phyloP scores from a whole-genome alignment of 2,888 invertebrate species.

The Omphaloscelis lunosa region DNA sequence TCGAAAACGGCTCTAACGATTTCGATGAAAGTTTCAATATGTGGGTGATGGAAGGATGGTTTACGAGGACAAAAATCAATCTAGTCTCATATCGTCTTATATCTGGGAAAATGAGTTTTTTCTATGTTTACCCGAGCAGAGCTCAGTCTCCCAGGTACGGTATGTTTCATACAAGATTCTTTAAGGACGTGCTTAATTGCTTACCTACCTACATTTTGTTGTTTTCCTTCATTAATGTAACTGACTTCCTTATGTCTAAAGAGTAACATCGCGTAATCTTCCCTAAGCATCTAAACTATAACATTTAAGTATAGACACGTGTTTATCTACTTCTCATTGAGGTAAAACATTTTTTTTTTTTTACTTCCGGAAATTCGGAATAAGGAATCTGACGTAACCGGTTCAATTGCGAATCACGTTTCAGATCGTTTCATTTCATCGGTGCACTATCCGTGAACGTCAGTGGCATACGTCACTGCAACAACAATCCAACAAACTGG shows the following conservation, averaged over 20 bases:
- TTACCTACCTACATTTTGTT: not conserved
- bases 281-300: slow-evolving; percentile 38
- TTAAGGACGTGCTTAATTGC: slow-evolving; percentile 6
- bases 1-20: too few relatives aligned
- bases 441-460: slow-evolving; percentile 16
- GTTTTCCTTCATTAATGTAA: slow-evolving; percentile 34
- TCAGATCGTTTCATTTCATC: slow-evolving; percentile 20
- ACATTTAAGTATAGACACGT: slow-evolving; percentile 22
- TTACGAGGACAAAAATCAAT: too few relatives aligned
- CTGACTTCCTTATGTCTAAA: slow-evolving; percentile 45
- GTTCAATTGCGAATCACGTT: slow-evolving; percentile 17
- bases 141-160: not conserved
- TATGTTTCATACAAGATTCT: slow-evolving; percentile 10
- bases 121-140: too few relatives aligned
- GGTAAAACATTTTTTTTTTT: slow-evolving; percentile 9
- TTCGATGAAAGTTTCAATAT: too few relatives aligned
- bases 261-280: slow-evolving; percentile 28
- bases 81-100: too few relatives aligned
- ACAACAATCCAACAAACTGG: not conserved
- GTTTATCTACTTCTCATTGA: not conserved
- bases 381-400: slow-evolving; percentile 33
- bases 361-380: slow-evolving; percentile 20
- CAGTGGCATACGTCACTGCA: slow-evolving; percentile 8
- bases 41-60: too few relatives aligned
- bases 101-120: too few relatives aligned